Conservation (phyloP, 2,888 invertebrate genomes). For the Stenotaenia linearis region DNA sequence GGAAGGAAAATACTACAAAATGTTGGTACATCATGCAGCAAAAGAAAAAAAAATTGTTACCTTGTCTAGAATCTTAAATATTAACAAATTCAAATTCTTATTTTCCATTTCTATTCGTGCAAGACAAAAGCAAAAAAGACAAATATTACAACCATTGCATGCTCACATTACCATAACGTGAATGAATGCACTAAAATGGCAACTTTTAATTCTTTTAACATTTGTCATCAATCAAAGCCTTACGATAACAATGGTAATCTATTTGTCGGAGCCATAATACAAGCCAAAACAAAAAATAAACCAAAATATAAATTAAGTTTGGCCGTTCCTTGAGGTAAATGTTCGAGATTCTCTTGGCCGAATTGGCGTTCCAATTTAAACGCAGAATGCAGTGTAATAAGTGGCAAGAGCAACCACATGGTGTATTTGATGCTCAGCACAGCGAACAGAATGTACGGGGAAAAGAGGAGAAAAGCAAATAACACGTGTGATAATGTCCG, state of each 20-base stretch:
- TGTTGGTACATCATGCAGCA: not conserved
- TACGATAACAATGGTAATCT: constrained; percentile 34
- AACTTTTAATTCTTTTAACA: not conserved
- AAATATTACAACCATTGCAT: not conserved
- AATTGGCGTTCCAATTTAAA: constrained; percentile 87
- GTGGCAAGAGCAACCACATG: constrained; percentile 79
- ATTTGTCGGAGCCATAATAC: constrained; percentile 37
- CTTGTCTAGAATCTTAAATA: too few relatives aligned
- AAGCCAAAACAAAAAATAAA: constrained; percentile 75
- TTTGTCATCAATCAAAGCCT: too few relatives aligned
- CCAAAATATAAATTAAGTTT: constrained; percentile 86
- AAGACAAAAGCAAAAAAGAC: not conserved
- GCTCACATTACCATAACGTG: not conserved
- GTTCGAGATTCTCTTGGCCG: constrained; percentile 69
- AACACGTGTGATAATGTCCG: constrained; percentile 83
- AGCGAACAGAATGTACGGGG: constrained; percentile 83
- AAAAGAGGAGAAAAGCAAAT: constrained; percentile 81
- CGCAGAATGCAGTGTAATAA: constrained; percentile 78
- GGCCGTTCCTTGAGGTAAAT: constrained; percentile 81
- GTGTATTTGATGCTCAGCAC: constrained; percentile 79
- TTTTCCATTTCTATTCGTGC: not conserved
- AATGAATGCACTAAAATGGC: not conserved
- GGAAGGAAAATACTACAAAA: not conserved
- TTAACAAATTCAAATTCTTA: not conserved
- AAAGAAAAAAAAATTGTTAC: too few relatives aligned